Base-by-base conservation (phyloP, 2,888 invertebrate species). In the Galerucella pusilla region DNA sequence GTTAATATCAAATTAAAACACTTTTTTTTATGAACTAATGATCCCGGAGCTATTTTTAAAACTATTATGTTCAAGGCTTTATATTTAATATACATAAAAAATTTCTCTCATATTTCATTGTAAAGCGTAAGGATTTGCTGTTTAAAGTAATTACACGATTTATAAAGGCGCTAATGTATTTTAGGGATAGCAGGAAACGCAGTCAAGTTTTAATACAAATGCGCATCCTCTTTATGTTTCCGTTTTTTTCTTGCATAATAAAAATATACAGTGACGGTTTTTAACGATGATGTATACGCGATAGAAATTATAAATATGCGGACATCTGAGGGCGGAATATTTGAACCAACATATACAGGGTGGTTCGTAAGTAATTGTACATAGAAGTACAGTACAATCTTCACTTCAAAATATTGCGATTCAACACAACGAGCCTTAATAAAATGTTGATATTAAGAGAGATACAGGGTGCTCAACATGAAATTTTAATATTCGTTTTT, bases 121-220 rank as follows among this genome's bases (percentile, higher is more conserved):
- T 14, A 28, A 14, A 14, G 28, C 60, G 60, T 25, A 60, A 25
- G 60, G 60, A 25, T 60, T 60, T 60, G 60, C 60, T 60, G 60
- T 28, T 60, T 60, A 25, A 28, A 25, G 60, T 60, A 60, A 60
- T 60, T 60, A 60, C 28, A 28, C 60, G 60, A 60, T 60, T 60
- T 60, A 60, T 60, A 60, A 11, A n/a, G 60, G 28, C 60, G 60
- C 60, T 60, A 60, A 60, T 60, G 12, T 60, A 60, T 42, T 11
- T 60, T 59, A 20, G 59, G 25, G 59, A 59, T 59, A 12, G 25
- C 59, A 25, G 59, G 59, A 59, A 49, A 14, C 49, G 20, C 28
- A 28, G 25, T 9, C 28, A 60, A 20, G 60, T 12, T 60, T 60
- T 60, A 60, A 60, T 28, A 60, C 28, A 60, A 28, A 25, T 28